Evolutionary conservation across 2,888 invertebrate genomes (phyloP), one percentile per base, ranked within the genome.

Genomic region (Trachelus stipa): DNA sequence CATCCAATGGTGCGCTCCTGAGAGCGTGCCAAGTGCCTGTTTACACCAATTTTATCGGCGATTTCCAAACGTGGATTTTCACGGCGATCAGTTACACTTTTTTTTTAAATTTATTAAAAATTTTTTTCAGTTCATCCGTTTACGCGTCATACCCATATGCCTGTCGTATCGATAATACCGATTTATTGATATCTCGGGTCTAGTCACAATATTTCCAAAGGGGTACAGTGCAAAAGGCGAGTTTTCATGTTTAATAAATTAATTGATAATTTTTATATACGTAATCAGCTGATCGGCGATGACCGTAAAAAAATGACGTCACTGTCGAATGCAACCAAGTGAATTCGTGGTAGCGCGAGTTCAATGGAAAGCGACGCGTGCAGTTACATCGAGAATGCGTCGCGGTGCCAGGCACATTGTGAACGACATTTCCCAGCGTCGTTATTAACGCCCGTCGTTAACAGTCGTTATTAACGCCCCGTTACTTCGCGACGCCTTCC

Each of bases 1-100:
- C 56, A 56, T 56, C 83, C 81, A 81, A 68, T 82, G 85, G 82
- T 80, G 85, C 84, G 83, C 80, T 31, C 79, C 23, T 56, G 83
- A 86, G 86, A 87, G 86, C 87, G 87, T 88, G 88, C 87, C 88
- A 89, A 89, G 88, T 89, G 86, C 84, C 88, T 89, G 87, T 89
- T 90, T 90, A 89, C 88, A 87, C 88, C 88, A 87, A 89, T 90
- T 89, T 89, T 89, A 90, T 90, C 88, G 87, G 84, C 88, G 86
- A 90, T 90, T 90, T 87, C 87, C 88, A 34, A 71, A 71, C 71
- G 12, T n/a, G 71, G 56, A 2, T 56, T 56, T 56, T 56, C 23
- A 23, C 56, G 6, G 56, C 23, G 9, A 56, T 23, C 56, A 9
- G 56, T 56, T 23, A 56, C 23, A 23, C 9, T 6, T 9, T 23